Conservation (phyloP, 2,888 invertebrate species). For the Trachelus troglodyta region DNA sequence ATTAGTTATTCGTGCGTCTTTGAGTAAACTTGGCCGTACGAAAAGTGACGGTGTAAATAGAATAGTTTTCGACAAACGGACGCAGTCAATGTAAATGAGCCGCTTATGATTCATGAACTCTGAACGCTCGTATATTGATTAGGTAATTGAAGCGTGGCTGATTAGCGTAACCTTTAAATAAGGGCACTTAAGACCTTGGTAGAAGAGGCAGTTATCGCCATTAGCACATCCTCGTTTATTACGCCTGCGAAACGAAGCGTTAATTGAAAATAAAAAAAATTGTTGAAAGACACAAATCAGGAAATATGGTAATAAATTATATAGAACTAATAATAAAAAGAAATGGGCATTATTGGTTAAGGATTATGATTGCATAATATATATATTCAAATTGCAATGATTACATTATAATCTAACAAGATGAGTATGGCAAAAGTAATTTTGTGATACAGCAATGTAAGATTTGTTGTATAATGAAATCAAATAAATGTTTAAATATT, state of each 20-base stretch:
- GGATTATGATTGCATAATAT: background rate
- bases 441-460: background rate
- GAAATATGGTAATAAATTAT: background rate
- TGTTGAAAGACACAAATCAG: background rate
- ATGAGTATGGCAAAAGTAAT: background rate
- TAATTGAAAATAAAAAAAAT: background rate
- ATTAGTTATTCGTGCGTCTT: background rate
- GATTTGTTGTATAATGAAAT: too few relatives aligned
- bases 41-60: background rate
- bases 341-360: background rate
- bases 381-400: background rate
- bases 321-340: background rate
- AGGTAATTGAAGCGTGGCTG: constrained; percentile 21
- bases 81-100: background rate
- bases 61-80: background rate
- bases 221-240: background rate
- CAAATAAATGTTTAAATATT: background rate
- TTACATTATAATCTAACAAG: background rate
- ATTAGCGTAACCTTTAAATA: constrained; percentile 21
- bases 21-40: background rate
- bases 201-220: background rate
- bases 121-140: constrained; percentile 9
- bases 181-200: constrained; percentile 23
- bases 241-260: background rate
- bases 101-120: constrained; percentile 1